Evolutionary conservation across 1,140 invertebrate genomes (phyloP), one percentile per base, ranked within the genome.

Genomic region (Drosophila obscura): DNA sequence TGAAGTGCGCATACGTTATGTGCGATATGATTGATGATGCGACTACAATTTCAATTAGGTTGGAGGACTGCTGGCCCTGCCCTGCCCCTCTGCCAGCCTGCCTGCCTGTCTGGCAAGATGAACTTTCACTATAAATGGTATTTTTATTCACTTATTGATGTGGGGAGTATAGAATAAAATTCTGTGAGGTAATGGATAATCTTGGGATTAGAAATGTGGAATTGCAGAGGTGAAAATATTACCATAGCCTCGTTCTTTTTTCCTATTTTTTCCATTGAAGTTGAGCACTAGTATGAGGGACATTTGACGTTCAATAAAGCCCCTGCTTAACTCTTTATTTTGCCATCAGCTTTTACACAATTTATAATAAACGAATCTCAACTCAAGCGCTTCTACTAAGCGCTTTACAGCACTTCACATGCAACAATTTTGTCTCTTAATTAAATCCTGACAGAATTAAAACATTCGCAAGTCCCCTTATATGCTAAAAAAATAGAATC

Each of bases 31-130:
- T 85, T 85, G 82, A 85, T 85, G 82, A 82, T 85, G 61, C 80
- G 58, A 69, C 73, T 64, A 74, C 78, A 52, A 55, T 61, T 85
- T 87, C 82, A 85, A 85, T 85, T 85, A 85, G 82, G 78, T 77
- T 53, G 69, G 11, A 13, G 11, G 11, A 11, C 35, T 11, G 6
- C 26, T 2, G 0, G 6, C 26, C 26, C 26, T 1, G 26, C 26
- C 26, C 26, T 6, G 31, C 9, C 31, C 9, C 31, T 9, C 51
- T 44, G 63, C 67, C 51, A 16, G 51, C 65, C n/a, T 43, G 8
- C 68, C 51, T 28, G 51, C 53, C 19, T 51, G n/a, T 15, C 35
- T 2, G 67, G 45, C 50, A 24, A 69, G 35, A 69, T 69, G 66
- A 69, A 69, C 66, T 68, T 45, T 45, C 51, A 67, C 31, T 55